Evolutionary conservation across 2,113 vertebrate species (phyloP).

Genomic region (Megalops atlanticus): DNA sequence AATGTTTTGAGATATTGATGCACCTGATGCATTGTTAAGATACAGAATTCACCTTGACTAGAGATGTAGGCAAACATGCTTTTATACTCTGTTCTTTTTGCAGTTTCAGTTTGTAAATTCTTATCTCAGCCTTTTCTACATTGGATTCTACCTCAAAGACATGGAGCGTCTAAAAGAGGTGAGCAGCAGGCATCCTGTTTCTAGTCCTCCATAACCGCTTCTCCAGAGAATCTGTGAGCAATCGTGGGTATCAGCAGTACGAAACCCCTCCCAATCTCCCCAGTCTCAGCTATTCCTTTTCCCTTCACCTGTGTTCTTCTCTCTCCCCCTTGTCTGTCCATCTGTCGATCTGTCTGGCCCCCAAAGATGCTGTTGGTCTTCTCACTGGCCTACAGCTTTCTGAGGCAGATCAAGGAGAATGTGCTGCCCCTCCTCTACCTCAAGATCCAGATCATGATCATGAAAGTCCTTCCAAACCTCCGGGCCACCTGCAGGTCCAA

Average conservation of each 20-base stretch:
- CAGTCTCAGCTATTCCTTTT: neutral
- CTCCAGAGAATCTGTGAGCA: neutral
- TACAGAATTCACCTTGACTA: neutral
- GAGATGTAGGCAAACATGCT: neutral
- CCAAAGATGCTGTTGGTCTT: constrained; percentile 83
- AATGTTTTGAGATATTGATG: constrained; percentile 19
- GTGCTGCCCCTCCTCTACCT: constrained; percentile 75
- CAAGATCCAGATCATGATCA: constrained; percentile 74
- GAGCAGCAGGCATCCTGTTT: constrained; percentile 10
- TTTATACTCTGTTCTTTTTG: constrained; percentile 23
- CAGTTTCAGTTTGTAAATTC: constrained; percentile 99
- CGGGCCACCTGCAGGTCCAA: constrained; percentile 52
- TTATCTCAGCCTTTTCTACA: constrained; percentile 99
- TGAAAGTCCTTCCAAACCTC: constrained; percentile 52
- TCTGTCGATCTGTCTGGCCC: constrained; percentile 41
- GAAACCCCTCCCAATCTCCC: neutral
- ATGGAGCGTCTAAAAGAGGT: constrained; percentile 99
- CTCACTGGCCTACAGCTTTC: constrained; percentile 81
- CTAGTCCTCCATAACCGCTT: neutral
- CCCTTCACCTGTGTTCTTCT: constrained; percentile 1
- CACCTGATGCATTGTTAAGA: neutral
- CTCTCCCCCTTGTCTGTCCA: constrained; percentile 33
- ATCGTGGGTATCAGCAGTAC: neutral
- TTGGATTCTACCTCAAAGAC: constrained; percentile 99
- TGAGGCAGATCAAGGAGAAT: constrained; percentile 80